Evolutionary conservation across 1,140 invertebrate species (phyloP).

Genomic region (Atopsyche davidsoni): DNA sequence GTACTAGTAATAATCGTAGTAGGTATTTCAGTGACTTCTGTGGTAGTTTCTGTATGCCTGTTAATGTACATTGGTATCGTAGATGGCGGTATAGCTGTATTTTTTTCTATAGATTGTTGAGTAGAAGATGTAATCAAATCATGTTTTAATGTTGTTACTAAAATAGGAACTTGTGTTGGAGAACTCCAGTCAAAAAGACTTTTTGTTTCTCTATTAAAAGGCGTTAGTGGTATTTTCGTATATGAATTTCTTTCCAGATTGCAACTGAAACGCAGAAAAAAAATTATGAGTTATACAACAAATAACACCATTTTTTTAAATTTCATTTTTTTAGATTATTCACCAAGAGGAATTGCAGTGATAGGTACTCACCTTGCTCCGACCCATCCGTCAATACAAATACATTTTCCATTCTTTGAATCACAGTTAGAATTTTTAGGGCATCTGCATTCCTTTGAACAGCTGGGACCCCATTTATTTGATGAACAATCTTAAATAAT

Average conservation of each 20-base stretch:
- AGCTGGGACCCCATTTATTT: constrained; percentile 46
- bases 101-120: constrained; percentile 3
- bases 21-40: neutral
- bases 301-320: neutral
- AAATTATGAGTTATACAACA: neutral
- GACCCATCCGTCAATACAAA: constrained; percentile 26
- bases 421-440: constrained; percentile 27
- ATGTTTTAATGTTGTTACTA: constrained; percentile 34
- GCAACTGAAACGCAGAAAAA: constrained; percentile 21
- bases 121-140: constrained; percentile 12
- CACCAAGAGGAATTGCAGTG: neutral
- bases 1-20: neutral
- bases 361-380: constrained; percentile 18
- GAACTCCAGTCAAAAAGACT: constrained; percentile 28
- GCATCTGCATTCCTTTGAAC: constrained; percentile 23
- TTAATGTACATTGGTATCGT: no score
- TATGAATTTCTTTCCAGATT: constrained; percentile 19
- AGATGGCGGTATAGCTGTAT: constrained; percentile 13
- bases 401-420: constrained; percentile 27
- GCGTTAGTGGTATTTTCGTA: constrained; percentile 9
- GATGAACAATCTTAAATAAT: constrained; percentile 40
- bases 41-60: neutral
- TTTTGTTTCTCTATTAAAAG: constrained; percentile 14
- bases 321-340: constrained; percentile 1
- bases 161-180: constrained; percentile 15